A percentile compares a stretch with the other conserved stretches of the same genome.
These are phyloP conservation scores for Columbina picui DNA, from an alignment of 2,113 vertebrate species.

Conservation along the genomic window DNA sequence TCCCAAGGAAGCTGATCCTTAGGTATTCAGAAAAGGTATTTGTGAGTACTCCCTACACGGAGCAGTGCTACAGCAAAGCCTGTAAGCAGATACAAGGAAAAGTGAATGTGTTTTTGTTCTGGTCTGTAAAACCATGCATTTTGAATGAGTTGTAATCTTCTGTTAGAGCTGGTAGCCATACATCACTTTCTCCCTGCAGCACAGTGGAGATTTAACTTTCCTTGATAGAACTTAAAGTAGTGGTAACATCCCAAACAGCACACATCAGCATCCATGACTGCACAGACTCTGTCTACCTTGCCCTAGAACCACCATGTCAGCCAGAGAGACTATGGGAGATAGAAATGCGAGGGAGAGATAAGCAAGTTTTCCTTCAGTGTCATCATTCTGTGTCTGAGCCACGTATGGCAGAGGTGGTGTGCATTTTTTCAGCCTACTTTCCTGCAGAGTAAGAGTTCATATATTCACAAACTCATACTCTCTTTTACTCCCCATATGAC, in stretches of 20 bases:
- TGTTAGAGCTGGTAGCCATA: not conserved
- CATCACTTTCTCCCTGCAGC: not conserved
- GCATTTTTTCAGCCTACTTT: not conserved
- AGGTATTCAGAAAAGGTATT: not conserved
- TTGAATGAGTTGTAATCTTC: not conserved
- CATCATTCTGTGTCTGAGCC: not conserved
- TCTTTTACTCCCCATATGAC: not conserved
- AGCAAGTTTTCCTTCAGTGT: not conserved
- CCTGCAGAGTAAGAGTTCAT: not conserved
- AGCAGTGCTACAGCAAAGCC: not conserved
- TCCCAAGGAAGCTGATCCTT: not conserved
- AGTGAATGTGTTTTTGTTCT: not conserved
- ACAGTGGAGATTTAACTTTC: not conserved
- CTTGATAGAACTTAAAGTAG: not conserved
- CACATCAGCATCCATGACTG: accelerated
- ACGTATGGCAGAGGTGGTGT: accelerated
- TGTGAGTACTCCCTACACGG: not conserved
- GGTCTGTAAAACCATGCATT: not conserved
- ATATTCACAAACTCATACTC: not conserved
- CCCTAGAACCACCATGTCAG: not conserved
- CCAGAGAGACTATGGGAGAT: not conserved
- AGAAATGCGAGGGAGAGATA: not conserved
- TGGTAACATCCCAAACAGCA: not conserved
- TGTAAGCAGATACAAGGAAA: not conserved
- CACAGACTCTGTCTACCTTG: not conserved